Percentiles rank a stretch among this genome's conserved stretches.
Conservation (phyloP, 2,797 vertebrate genomes). For the Liasis olivaceus region DNA sequence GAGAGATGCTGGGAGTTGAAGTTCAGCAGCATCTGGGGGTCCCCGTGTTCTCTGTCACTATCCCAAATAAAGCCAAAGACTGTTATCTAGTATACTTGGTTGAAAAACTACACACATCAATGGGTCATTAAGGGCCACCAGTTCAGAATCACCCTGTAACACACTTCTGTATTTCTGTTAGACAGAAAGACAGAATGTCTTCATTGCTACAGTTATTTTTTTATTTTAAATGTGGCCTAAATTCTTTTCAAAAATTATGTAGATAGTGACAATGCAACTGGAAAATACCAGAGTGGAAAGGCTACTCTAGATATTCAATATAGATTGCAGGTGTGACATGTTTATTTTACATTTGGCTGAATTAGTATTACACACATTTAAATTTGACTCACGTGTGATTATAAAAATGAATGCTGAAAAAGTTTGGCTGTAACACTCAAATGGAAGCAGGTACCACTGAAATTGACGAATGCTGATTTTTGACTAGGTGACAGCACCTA, state of each 20-base stretch:
- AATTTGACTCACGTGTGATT: neutral
- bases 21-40: neutral
- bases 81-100: neutral
- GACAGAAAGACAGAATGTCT: neutral
- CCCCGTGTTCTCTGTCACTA: neutral
- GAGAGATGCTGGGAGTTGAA: neutral
- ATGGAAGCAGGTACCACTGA: neutral
- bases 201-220: neutral
- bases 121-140: neutral
- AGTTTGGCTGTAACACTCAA: neutral
- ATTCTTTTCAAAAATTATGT: neutral
- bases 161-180: neutral
- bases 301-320: neutral
- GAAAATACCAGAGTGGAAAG: neutral
- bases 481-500: neutral
- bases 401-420: neutral
- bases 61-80: neutral
- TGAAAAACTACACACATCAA: neutral
- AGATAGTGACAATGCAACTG: neutral
- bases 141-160: neutral
- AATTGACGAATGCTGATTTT: too few relatives aligned
- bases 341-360: too few relatives aligned
- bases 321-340: too few relatives aligned
- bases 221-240: neutral
- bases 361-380: neutral